These are phyloP conservation scores for Pogonomyrmex barbatus DNA, from an alignment of 1,140 invertebrate species.

Conservation along the genomic window DNA sequence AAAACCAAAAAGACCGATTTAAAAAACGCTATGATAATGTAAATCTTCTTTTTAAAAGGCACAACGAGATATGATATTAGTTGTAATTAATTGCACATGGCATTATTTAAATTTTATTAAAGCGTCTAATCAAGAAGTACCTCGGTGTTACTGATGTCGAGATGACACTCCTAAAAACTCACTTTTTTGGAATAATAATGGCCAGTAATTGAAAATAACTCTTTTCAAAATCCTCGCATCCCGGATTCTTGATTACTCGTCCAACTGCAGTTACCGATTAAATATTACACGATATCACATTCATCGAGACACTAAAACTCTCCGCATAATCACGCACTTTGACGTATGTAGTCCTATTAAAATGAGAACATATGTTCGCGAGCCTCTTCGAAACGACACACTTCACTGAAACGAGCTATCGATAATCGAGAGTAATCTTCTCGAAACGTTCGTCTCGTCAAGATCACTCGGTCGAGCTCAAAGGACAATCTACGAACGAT, in stretches of 20 bases:
- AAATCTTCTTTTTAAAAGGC: background rate
- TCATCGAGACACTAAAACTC: conserved; percentile 27
- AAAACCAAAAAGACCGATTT: background rate
- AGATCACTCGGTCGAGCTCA: conserved; percentile 5
- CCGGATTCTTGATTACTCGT: background rate
- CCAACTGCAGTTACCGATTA: conserved; percentile 20
- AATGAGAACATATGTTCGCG: background rate
- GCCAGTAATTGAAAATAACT: background rate
- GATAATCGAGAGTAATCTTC: background rate
- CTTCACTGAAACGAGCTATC: conserved; percentile 46
- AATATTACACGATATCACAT: conserved; percentile 33
- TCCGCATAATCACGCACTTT: conserved; percentile 43
- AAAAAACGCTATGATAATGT: background rate
- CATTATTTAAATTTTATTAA: background rate
- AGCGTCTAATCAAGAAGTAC: background rate
- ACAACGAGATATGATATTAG: background rate
- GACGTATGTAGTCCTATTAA: background rate
- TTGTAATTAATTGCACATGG: background rate
- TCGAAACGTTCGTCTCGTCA: conserved; percentile 7
- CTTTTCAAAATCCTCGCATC: background rate
- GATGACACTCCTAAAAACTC: background rate
- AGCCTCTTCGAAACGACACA: background rate
- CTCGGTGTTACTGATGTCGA: background rate
- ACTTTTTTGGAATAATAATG: background rate
- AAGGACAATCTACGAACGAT: conserved; percentile 18